Base-by-base conservation (phyloP, 2,888 invertebrate species). In the Hetaerina titia region DNA sequence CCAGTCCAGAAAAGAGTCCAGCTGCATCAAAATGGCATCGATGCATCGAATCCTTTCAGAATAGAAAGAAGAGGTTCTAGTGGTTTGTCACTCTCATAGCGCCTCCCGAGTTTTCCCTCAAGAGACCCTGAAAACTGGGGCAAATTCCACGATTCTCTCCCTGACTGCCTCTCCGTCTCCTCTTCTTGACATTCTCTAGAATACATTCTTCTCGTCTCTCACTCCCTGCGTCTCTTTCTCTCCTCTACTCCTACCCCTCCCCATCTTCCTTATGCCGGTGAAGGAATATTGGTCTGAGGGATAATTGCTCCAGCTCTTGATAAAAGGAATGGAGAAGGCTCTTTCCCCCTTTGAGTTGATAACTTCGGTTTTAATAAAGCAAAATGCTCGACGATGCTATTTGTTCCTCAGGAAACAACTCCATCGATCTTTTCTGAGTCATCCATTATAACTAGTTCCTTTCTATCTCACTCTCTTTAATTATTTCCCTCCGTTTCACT, bases 361-460 rank as follows among this genome's bases (percentile, higher is more conserved):
- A 63, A 92, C 69, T 69, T 92, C 69, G 15, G 81, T 64, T 92
- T 92, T 74, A 69, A 92, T 92, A 92, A 81, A 92, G 69, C 64
- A 31, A 90, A 90, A 69, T 56, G 64, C 81, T 81, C 81, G 31
- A 19, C n/a, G n/a, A 69, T 56, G 56, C 69, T 56, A 57, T 56
- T 92, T 69, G 56, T 74, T 57, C n/a, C 64, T 17, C 5, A 31
- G 45, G 69, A 92, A 81, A 31, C 81, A 81, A 81, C 13, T 81
- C 81, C 25, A 81, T 31, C 25, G 9, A 81, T 81, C 15, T 22
- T 31, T 31, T 5, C 81, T 17, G 22, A 2, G 25, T 31, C 31
- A 9, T 74, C 19, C 81, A 31, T 81, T 9, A 31, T 81, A 25
- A 81, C 81, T 81, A 31, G 81, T 31, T 81, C 31, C 19, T n/a